A percentile compares a stretch with the other conserved stretches of the same genome.
phyloP scores from a whole-genome alignment of 2,113 vertebrate species.

The Paralichthys olivaceus region DNA sequence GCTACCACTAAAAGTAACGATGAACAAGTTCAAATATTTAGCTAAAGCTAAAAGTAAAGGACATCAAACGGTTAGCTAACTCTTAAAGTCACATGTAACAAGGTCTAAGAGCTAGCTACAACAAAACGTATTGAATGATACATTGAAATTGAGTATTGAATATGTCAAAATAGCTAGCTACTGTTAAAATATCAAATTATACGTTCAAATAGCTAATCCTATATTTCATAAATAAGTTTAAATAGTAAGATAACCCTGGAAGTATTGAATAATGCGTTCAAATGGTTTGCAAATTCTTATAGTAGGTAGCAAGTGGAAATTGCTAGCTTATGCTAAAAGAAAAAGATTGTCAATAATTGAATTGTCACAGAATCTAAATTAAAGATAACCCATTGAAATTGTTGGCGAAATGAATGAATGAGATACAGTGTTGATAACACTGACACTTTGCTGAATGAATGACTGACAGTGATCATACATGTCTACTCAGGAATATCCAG shows the following conservation, averaged over 20 bases:
- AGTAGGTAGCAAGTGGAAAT: neutral
- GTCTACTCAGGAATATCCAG: no score
- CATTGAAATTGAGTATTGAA: no score
- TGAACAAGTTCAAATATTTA: neutral
- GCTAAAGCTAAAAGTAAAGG: neutral
- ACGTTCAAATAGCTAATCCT: no score
- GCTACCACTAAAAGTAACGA: neutral
- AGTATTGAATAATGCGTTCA: neutral
- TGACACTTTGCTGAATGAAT: no score
- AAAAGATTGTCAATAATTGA: neutral
- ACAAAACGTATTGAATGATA: no score
- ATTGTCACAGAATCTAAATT: neutral
- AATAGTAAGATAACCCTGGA: neutral
- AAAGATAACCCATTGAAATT: neutral
- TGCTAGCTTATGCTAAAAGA: neutral
- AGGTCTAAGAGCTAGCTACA: no score
- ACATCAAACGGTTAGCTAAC: neutral
- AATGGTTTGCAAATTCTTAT: neutral
- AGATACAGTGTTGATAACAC: neutral
- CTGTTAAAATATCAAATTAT: no score
- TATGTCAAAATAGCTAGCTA: neutral
- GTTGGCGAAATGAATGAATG: neutral
- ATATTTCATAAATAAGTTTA: neutral
- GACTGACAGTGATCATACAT: no score
- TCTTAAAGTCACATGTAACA: neutral